These are phyloP conservation scores for Azemiops feae DNA, from an alignment of 2,113 vertebrate species.

Conservation along the genomic window DNA sequence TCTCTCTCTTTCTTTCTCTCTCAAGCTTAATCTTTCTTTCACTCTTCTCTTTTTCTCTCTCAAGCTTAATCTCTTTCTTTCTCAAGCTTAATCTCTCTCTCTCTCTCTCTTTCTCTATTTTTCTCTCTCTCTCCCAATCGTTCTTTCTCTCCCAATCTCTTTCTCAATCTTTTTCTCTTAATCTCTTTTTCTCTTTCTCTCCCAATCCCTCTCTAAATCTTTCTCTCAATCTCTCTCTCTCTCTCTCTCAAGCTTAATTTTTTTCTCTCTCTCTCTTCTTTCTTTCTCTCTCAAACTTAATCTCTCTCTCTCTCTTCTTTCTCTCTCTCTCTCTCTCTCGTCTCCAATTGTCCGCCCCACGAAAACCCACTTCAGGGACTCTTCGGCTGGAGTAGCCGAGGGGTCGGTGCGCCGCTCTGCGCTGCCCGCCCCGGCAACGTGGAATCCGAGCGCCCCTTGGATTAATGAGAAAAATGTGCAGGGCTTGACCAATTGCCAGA, in stretches of 20 bases:
- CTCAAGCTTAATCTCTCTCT: no score
- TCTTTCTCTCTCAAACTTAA: no score
- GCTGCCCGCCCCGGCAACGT: conserved; percentile 48
- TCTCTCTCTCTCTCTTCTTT: no score
- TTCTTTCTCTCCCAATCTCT: background rate
- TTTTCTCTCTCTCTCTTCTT: no score
- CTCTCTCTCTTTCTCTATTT: no score
- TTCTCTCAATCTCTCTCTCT: background rate
- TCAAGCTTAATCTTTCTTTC: no score
- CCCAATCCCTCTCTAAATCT: no score
- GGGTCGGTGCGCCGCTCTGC: background rate
- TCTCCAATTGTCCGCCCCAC: background rate
- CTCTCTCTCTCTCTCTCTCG: background rate
- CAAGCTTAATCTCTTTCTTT: background rate
- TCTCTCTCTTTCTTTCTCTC: no score
- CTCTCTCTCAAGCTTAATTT: no score
- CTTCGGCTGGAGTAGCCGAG: background rate
- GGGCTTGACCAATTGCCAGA: conserved; percentile 76
- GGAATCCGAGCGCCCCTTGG: conserved; percentile 69
- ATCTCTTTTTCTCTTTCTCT: no score
- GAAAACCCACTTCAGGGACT: background rate
- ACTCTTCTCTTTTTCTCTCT: no score
- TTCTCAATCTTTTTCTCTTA: no score
- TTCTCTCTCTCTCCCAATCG: background rate
- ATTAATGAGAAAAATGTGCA: conserved; percentile 83